Conservation (phyloP, 2,888 invertebrate species). For the Drosophila greeni region DNA sequence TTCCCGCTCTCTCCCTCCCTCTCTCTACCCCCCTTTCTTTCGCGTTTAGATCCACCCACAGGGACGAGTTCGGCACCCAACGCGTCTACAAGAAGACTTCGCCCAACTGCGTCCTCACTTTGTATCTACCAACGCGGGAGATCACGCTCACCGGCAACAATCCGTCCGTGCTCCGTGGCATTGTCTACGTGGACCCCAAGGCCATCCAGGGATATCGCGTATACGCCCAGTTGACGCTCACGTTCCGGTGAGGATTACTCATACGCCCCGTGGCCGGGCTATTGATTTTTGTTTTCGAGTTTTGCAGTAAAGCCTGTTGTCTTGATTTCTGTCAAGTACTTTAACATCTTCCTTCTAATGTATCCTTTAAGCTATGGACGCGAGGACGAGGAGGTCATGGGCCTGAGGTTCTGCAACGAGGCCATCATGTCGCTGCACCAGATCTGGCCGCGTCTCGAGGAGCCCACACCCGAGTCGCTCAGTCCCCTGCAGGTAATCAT, state of each 20-base stretch:
- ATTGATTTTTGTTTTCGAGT: not conserved
- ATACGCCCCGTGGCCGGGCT: not conserved
- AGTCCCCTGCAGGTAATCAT: conserved; percentile 85
- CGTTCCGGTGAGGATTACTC: conserved; percentile 86
- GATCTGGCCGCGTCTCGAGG: conserved; percentile 86
- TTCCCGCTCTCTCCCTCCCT: not conserved
- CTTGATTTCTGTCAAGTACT: not conserved
- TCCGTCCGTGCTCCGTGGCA: conserved; percentile 91
- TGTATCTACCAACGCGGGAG: conserved; percentile 90
- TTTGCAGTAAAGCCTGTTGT: not conserved
- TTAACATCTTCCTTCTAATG: not conserved
- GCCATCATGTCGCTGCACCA: conserved; percentile 95
- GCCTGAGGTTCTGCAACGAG: conserved; percentile 98
- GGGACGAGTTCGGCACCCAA: conserved; percentile 76
- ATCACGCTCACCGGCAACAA: conserved; percentile 86
- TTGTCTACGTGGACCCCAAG: conserved; percentile 94
- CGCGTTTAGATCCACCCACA: conserved; percentile 45
- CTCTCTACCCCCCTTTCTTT: not conserved
- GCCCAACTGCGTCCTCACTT: conserved; percentile 89
- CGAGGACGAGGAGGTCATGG: conserved; percentile 99
- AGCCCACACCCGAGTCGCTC: conserved; percentile 81
- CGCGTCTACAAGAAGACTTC: conserved; percentile 93
- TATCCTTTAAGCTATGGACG: conserved; percentile 87
- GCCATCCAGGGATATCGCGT: conserved; percentile 88
- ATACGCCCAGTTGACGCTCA: conserved; percentile 91